Percentiles rank a stretch among this genome's conserved stretches.
Conservation (phyloP, 2,113 vertebrate species). For the Plectropomus leopardus region DNA sequence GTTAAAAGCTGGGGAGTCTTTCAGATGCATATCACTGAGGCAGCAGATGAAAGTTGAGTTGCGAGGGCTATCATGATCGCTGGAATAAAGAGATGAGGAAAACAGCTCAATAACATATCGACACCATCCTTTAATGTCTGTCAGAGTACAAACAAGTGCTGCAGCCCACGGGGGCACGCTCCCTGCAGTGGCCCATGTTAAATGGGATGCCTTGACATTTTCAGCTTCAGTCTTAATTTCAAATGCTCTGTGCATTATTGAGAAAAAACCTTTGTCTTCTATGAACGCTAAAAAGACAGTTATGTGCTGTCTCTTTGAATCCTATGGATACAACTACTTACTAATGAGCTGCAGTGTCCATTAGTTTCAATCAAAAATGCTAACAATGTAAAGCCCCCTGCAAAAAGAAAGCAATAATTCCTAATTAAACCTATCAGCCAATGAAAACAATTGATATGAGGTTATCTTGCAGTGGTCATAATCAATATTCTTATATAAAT, state of each 20-base stretch:
- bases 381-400: background rate
- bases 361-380: background rate
- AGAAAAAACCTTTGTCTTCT: background rate
- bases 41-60: constrained; percentile 21
- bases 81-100: constrained; percentile 60
- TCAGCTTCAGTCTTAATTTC: constrained; percentile 30
- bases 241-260: background rate
- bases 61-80: constrained; percentile 27
- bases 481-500: background rate
- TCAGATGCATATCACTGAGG: constrained; percentile 18
- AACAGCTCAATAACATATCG: constrained; percentile 67
- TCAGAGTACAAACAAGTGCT: constrained; percentile 52
- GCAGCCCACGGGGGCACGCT: constrained; percentile 10
- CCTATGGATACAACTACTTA: background rate
- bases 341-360: background rate
- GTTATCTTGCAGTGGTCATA: background rate
- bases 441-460: background rate
- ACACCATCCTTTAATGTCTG: constrained; percentile 46
- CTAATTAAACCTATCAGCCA: background rate
- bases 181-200: constrained; percentile 41
- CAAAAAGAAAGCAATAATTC: background rate
- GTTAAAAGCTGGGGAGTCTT: constrained; percentile 21
- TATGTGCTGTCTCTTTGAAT: background rate
- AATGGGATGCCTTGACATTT: constrained; percentile 51
- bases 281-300: background rate